Conservation (phyloP, 1,140 invertebrate genomes). For the Notospermus geniculatus region DNA sequence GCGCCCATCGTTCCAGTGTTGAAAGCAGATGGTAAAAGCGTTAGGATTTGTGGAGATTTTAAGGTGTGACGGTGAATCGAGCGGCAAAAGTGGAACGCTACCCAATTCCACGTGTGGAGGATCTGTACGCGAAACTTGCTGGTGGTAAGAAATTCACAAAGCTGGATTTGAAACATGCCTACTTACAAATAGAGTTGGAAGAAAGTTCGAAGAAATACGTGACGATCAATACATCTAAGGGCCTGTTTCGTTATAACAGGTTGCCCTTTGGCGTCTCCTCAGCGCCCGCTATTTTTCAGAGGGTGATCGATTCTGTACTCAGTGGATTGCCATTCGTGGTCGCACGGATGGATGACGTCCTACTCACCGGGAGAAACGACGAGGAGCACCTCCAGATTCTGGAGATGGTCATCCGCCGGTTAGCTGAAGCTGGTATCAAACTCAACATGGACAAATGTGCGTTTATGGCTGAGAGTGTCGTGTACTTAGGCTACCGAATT, state of each 20-base stretch:
- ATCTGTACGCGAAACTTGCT: too few relatives aligned
- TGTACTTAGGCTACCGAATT: neutral
- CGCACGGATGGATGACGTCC: constrained; percentile 25
- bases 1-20: too few relatives aligned
- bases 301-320: constrained; percentile 54
- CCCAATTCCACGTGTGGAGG: too few relatives aligned
- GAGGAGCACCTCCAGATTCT: constrained; percentile 21
- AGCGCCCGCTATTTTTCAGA: constrained; percentile 59
- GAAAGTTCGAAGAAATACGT: constrained; percentile 29
- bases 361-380: constrained; percentile 19
- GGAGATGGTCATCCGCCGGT: constrained; percentile 12
- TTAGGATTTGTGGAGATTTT: too few relatives aligned
- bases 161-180: too few relatives aligned
- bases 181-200: too few relatives aligned
- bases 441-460: constrained; percentile 52
- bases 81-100: too few relatives aligned
- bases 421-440: constrained; percentile 45
- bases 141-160: too few relatives aligned
- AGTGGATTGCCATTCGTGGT: constrained; percentile 15
- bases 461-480: neutral
- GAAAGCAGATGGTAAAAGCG: too few relatives aligned
- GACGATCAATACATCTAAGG: constrained; percentile 38
- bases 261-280: constrained; percentile 54
- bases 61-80: too few relatives aligned
- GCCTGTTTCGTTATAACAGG: constrained; percentile 30